phyloP scores from a whole-genome alignment of 2,797 vertebrate genomes.

The Pangasius krempfi region DNA sequence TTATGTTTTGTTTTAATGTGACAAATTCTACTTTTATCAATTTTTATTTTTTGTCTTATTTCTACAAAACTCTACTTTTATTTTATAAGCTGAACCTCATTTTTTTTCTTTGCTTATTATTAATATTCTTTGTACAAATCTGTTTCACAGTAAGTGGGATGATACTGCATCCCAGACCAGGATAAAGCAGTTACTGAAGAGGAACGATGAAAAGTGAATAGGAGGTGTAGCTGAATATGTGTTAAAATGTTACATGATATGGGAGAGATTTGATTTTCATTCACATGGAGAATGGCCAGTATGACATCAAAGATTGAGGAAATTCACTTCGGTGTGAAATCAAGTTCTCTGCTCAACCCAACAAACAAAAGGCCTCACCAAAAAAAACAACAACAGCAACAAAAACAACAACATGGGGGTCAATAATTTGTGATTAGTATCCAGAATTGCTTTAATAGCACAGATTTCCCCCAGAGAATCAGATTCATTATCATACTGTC shows the following conservation, averaged over 20 bases:
- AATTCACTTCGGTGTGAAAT: constrained; percentile 36
- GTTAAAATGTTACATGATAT: constrained; percentile 41
- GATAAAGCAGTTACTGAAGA: neutral
- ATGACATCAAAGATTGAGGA: constrained; percentile 30
- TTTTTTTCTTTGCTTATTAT: neutral
- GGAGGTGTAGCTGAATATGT: constrained; percentile 25
- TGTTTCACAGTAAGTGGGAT: neutral
- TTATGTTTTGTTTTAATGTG: neutral
- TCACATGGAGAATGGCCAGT: constrained; percentile 26
- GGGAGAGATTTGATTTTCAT: constrained; percentile 40
- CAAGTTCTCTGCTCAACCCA: constrained; percentile 72
- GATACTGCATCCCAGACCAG: neutral
- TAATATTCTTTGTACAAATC: neutral
- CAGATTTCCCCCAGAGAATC: constrained; percentile 48
- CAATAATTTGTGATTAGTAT: constrained; percentile 57
- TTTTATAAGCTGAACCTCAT: neutral
- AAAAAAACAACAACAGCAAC: constrained; percentile 58
- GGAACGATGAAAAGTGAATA: constrained; percentile 14
- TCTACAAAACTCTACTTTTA: neutral
- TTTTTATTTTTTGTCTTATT: neutral
- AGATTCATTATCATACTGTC: constrained; percentile 32
- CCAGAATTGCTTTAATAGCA: constrained; percentile 69
- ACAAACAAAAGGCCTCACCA: constrained; percentile 39
- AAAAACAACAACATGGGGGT: neutral
- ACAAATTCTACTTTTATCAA: neutral